phyloP scores from a whole-genome alignment of 2,113 vertebrate species.

The Colossoma macropomum region DNA sequence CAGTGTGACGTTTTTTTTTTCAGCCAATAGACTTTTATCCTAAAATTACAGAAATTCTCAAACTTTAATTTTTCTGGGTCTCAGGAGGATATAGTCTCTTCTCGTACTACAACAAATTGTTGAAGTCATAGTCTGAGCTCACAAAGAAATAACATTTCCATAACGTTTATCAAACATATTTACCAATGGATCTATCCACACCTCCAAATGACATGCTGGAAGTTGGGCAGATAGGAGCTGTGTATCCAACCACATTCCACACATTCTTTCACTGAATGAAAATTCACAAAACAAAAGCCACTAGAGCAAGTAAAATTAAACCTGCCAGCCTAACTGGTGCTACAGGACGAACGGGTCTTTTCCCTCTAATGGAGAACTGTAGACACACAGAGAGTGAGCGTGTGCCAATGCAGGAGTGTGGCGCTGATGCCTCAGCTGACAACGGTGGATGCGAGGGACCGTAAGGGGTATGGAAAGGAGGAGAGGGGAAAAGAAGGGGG shows the following conservation, averaged over 20 bases:
- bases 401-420: background rate
- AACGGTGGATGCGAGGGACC: constrained; percentile 3
- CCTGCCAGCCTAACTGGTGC: constrained; percentile 59
- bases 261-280: constrained; percentile 11
- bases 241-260: constrained; percentile 36
- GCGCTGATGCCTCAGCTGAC: constrained; percentile 55
- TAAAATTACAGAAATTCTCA: too few species aligned
- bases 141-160: too few species aligned
- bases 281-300: constrained; percentile 30
- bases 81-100: too few species aligned
- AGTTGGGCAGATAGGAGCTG: background rate
- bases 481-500: constrained; percentile 40
- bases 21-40: too few species aligned
- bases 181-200: background rate
- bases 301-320: constrained; percentile 20
- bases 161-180: too few species aligned
- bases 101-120: too few species aligned
- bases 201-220: background rate
- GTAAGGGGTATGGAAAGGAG: background rate
- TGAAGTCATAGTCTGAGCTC: too few species aligned
- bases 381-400: constrained; percentile 25
- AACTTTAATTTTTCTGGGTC: too few species aligned
- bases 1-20: too few species aligned
- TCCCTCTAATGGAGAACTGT: background rate
- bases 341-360: constrained; percentile 44